These are phyloP conservation scores for Cromileptes altivelis DNA, from an alignment of 2,113 vertebrate genomes.

Conservation along the genomic window DNA sequence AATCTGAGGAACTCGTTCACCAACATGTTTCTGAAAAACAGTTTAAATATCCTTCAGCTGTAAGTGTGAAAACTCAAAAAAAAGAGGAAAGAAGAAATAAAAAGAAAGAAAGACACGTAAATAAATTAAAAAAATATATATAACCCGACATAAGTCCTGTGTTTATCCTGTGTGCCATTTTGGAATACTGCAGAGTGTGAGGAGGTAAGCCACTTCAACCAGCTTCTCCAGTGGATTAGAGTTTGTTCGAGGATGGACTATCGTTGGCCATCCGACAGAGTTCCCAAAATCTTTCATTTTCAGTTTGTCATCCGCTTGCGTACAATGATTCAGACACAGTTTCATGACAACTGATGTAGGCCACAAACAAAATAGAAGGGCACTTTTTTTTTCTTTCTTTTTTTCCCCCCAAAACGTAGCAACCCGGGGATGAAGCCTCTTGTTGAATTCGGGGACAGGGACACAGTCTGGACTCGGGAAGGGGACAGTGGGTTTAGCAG, in stretches of 20 bases:
- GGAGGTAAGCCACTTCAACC: constrained; percentile 77
- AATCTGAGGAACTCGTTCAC: constrained; percentile 88
- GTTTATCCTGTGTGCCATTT: constrained; percentile 79
- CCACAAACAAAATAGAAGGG: constrained; percentile 79
- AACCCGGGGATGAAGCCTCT: constrained; percentile 61
- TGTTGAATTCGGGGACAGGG: constrained; percentile 30
- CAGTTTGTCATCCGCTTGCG: constrained; percentile 45
- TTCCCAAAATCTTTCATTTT: constrained; percentile 53
- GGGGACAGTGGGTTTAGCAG: constrained; percentile 80
- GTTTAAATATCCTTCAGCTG: constrained; percentile 88
- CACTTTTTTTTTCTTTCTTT: constrained; percentile 50
- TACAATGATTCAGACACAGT: constrained; percentile 60
- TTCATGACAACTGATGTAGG: constrained; percentile 68
- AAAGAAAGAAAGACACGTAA: constrained; percentile 63
- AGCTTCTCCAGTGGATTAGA: constrained; percentile 77
- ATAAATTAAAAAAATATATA: constrained; percentile 77
- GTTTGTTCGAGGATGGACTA: constrained; percentile 78
- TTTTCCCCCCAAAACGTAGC: constrained; percentile 39
- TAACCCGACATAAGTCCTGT: constrained; percentile 69
- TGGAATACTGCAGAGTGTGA: constrained; percentile 84
- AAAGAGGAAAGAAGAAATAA: constrained; percentile 18
- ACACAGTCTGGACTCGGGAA: constrained; percentile 46
- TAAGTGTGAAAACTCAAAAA: constrained; percentile 79
- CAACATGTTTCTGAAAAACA: constrained; percentile 74
- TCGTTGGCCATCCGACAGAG: constrained; percentile 47